phyloP scores from a whole-genome alignment of 2,888 invertebrate species.

The Epirrhoe tristata region DNA sequence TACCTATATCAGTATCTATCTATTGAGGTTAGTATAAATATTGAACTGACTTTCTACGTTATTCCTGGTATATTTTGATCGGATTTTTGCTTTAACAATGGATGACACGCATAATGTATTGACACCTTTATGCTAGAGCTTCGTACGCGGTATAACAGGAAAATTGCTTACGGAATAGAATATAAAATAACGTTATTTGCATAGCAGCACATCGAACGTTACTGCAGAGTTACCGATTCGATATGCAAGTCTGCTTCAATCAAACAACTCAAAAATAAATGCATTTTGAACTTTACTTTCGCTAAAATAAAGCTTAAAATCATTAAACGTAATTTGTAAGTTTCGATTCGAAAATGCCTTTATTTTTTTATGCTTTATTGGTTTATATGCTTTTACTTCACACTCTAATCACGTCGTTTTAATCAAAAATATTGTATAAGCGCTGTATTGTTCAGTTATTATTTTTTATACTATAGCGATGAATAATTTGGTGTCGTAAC shows the following conservation, averaged over 20 bases:
- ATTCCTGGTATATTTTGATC: too few species aligned
- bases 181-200: conserved; percentile 43
- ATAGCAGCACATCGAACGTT: conserved; percentile 37
- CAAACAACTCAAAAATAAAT: background rate
- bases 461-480: conserved; percentile 17
- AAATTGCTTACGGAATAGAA: conserved; percentile 44
- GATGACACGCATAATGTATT: conserved; percentile 4
- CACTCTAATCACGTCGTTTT: conserved; percentile 24
- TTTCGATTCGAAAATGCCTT: conserved; percentile 10
- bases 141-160: conserved; percentile 30
- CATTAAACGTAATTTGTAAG: background rate
- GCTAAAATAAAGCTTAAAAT: conserved; percentile 9
- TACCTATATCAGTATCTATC: too few species aligned
- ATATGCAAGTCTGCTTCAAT: conserved; percentile 21
- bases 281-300: conserved; percentile 12
- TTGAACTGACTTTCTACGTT: too few species aligned
- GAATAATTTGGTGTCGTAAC: conserved; percentile 18
- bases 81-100: background rate
- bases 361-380: conserved; percentile 22
- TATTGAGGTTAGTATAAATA: too few species aligned
- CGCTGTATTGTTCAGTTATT: conserved; percentile 18
- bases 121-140: conserved; percentile 23
- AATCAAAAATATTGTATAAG: conserved; percentile 26
- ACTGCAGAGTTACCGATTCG: conserved; percentile 34
- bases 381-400: conserved; percentile 24